phyloP scores from a whole-genome alignment of 1,140 invertebrate genomes.

The Polypedilum pembai region DNA sequence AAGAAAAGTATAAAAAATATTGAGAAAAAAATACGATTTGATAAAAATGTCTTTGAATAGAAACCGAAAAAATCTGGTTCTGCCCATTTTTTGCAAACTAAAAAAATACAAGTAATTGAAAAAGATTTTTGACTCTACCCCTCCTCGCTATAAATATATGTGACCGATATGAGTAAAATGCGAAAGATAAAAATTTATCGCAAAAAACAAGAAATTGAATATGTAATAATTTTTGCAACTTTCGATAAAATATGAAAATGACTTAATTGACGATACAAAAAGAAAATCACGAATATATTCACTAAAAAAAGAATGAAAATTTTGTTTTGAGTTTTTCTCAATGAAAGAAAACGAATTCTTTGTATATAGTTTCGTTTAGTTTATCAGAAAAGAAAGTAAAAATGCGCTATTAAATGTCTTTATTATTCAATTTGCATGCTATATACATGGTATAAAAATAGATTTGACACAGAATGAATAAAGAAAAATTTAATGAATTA shows the following conservation, averaged over 20 bases:
- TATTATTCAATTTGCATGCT: too few species aligned
- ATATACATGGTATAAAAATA: too few species aligned
- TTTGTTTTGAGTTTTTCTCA: not conserved
- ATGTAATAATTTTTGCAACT: not conserved
- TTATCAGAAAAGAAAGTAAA: too few species aligned
- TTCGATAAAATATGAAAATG: not conserved
- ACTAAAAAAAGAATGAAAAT: not conserved
- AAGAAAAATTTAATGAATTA: too few species aligned
- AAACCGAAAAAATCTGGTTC: not conserved
- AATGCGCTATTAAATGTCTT: too few species aligned
- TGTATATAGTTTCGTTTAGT: too few species aligned
- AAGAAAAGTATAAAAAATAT: not conserved
- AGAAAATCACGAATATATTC: not conserved
- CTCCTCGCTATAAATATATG: not conserved
- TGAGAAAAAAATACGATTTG: too few species aligned
- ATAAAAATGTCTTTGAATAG: conserved; percentile 18
- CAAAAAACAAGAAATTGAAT: not conserved
- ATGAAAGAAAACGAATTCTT: not conserved
- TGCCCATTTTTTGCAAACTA: not conserved
- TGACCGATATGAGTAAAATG: not conserved
- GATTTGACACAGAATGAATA: too few species aligned
- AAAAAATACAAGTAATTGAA: not conserved
- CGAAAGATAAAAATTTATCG: not conserved
- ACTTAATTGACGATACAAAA: not conserved
- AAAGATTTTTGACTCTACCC: not conserved